Evolutionary conservation across 2,888 invertebrate genomes (phyloP).

Genomic region (Acrobasis consociella): DNA sequence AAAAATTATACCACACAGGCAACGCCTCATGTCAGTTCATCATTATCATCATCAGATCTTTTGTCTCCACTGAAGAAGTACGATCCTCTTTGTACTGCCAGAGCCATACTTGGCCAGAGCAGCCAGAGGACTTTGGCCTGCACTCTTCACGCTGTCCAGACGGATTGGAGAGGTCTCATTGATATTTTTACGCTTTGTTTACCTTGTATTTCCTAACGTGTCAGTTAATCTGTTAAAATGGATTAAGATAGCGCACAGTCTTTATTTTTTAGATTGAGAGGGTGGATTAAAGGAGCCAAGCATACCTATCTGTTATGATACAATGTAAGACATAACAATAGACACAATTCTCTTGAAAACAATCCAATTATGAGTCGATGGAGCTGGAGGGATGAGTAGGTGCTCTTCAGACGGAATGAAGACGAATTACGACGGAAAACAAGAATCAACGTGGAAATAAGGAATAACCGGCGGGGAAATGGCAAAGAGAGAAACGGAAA

Average conservation of each 20-base stretch:
- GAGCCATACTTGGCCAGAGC: too few species aligned
- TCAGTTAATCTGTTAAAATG: too few species aligned
- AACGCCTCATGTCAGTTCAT: too few species aligned
- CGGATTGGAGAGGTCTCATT: too few species aligned
- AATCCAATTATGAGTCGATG: constrained; percentile 55
- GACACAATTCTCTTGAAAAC: constrained; percentile 43
- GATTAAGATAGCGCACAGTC: neutral
- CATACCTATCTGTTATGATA: constrained; percentile 20
- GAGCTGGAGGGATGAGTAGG: constrained; percentile 27
- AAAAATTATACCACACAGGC: too few species aligned
- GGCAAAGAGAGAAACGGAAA: constrained; percentile 6
- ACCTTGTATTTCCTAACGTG: too few species aligned
- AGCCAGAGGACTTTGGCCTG: too few species aligned
- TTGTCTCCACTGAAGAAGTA: too few species aligned
- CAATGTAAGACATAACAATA: constrained; percentile 33
- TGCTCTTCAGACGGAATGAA: constrained; percentile 53
- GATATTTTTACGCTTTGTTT: too few species aligned
- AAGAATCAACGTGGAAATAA: constrained; percentile 37
- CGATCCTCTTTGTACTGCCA: too few species aligned
- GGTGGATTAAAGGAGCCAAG: constrained; percentile 20
- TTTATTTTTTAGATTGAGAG: constrained; percentile 2
- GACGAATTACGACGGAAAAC: constrained; percentile 51
- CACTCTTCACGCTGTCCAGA: too few species aligned
- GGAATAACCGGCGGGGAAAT: constrained; percentile 33
- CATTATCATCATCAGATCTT: too few species aligned